Evolutionary conservation across 2,888 invertebrate species (phyloP).

Genomic region (Spodoptera exigua): DNA sequence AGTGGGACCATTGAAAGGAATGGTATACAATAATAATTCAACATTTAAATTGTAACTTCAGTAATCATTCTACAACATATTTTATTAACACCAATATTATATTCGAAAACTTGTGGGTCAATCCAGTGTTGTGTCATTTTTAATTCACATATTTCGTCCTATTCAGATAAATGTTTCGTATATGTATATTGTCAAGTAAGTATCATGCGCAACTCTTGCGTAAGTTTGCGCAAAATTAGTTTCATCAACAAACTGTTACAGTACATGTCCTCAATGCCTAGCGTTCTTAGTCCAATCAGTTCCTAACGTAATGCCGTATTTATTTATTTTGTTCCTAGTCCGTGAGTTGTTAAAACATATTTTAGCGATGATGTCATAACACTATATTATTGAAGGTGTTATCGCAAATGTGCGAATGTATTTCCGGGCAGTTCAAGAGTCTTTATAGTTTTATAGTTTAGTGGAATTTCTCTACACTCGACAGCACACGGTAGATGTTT

Average conservation of each 20-base stretch:
- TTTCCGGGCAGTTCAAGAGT: not conserved
- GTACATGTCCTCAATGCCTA: not conserved
- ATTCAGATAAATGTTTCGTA: too few relatives aligned
- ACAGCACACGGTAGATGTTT: constrained; percentile 19
- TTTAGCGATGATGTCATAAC: constrained; percentile 4
- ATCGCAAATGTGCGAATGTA: too few relatives aligned
- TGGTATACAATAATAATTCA: constrained; percentile 20
- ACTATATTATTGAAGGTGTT: not conserved
- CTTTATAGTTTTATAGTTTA: constrained; percentile 16
- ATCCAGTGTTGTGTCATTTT: too few relatives aligned
- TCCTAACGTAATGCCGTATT: not conserved
- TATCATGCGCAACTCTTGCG: too few relatives aligned
- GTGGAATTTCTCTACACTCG: constrained; percentile 36
- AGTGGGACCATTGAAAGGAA: constrained; percentile 12
- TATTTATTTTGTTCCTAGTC: constrained; percentile 1
- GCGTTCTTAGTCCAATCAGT: not conserved
- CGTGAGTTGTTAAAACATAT: constrained; percentile 10
- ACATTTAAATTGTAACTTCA: constrained; percentile 1
- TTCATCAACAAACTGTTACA: too few relatives aligned
- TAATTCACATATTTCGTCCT: too few relatives aligned
- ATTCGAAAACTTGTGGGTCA: too few relatives aligned
- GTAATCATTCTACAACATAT: constrained; percentile 7
- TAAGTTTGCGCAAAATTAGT: too few relatives aligned
- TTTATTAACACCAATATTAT: too few relatives aligned
- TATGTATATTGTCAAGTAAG: too few relatives aligned